Evolutionary conservation across 1,140 invertebrate genomes (phyloP), one percentile per base, ranked within the genome.

Genomic region (Solen grandis): DNA sequence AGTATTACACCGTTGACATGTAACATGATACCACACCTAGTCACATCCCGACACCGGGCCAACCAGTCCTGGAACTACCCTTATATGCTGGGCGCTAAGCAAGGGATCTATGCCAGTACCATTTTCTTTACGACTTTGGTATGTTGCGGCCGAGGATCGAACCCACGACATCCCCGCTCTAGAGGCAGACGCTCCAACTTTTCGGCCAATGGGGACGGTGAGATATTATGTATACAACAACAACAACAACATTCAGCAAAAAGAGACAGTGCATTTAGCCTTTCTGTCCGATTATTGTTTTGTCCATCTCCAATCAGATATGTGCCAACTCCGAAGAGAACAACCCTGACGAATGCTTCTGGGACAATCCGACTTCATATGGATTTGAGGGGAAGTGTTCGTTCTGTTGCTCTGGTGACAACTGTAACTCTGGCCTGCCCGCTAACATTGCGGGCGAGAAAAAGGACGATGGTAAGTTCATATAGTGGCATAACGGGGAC

Each of bases 321-420:
- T 80, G 77, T n/a, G 66, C 69, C 0, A 80, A 80, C 77, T 70
- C 77, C 0, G 77, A 80, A 41, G 77, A 80, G 35, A 80, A 80
- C 68, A 80, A 80, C 38, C 65, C 77, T 13, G 77, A 80, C 33
- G 77, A 80, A 62, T 80, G 77, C 57, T 80, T 63, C n/a, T 80
- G 77, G 77, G 68, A 80, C 1, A 36, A 72, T 22, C 68, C 77
- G n/a, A 14, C 52, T 22, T 62, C 69, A 4, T 80, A 72, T 36
- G 77, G 77, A 16, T 80, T 52, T 29, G 77, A 80, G 59, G 77
- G 77, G 3, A 80, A 80, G 41, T 80, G 77, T 55, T 62, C 77
- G 19, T 80, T 72, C 35, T 80, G 77, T 31, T 80, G 77, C 68
- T 50, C 27, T 25, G 77, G 69, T 16, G 68, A 80, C 31, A 27